Conservation (phyloP, 1,140 invertebrate species). For the Drosophila pseudoobscura region DNA sequence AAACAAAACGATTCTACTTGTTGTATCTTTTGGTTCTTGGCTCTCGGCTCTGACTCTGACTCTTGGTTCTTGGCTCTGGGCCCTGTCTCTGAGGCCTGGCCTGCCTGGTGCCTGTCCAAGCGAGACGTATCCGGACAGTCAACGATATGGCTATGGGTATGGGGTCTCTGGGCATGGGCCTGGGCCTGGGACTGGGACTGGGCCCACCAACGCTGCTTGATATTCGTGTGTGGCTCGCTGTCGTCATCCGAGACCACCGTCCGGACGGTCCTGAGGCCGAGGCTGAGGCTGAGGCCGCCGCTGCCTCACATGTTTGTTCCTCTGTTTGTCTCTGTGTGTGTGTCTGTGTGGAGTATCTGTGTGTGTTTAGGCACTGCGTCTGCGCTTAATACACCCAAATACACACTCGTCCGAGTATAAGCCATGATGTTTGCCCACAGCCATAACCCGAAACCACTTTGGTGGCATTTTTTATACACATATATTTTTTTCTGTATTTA, state of each 20-base stretch:
- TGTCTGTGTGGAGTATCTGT: slow-evolving; percentile 31
- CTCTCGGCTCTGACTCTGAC: slow-evolving; percentile 4
- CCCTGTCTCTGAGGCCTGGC: slow-evolving; percentile 18
- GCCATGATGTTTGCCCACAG: slow-evolving; percentile 45
- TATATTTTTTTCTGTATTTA: slow-evolving; percentile 59
- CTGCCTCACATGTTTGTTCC: slow-evolving; percentile 51
- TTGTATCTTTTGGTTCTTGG: slow-evolving; percentile 29
- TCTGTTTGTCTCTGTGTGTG: slow-evolving; percentile 35
- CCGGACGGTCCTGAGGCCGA: slow-evolving; percentile 55
- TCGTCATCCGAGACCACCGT: slow-evolving; percentile 23
- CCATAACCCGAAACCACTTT: slow-evolving; percentile 65
- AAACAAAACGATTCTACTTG: slow-evolving; percentile 55
- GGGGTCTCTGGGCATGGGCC: background rate
- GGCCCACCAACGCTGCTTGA: slow-evolving; percentile 74
- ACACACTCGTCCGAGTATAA: slow-evolving; percentile 36
- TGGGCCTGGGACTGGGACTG: slow-evolving; percentile 26
- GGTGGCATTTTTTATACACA: slow-evolving; percentile 54
- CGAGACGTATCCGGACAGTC: slow-evolving; percentile 35
- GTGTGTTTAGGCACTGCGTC: slow-evolving; percentile 72
- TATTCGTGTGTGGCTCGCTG: slow-evolving; percentile 64
- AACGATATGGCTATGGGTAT: slow-evolving; percentile 11
- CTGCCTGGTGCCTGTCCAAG: slow-evolving; percentile 17
- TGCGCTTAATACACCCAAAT: slow-evolving; percentile 57
- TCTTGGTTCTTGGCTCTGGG: slow-evolving; percentile 13
- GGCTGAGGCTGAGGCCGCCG: slow-evolving; percentile 43